Conservation (phyloP, 1,140 invertebrate genomes). For the Apis dorsata region DNA sequence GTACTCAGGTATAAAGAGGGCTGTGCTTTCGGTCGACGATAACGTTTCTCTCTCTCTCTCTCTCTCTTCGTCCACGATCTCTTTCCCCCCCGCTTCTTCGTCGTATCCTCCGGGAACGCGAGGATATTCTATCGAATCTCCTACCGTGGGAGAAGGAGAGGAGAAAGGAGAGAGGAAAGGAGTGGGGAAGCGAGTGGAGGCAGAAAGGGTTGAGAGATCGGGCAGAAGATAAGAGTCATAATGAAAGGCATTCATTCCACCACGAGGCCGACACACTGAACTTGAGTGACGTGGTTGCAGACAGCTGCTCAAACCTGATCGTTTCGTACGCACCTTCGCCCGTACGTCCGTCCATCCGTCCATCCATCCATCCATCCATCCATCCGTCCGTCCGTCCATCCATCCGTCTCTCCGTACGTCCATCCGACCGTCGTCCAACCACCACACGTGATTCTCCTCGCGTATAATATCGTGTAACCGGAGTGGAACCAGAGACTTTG, state of each 20-base stretch:
- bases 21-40: conserved; percentile 48
- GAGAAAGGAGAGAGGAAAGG: conserved; percentile 48
- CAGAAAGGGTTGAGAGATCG: conserved; percentile 73
- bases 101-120: conserved; percentile 44
- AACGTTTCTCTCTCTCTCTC: conserved; percentile 31
- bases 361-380: conserved; percentile 58
- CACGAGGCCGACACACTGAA: conserved; percentile 74
- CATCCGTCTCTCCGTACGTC: conserved; percentile 66
- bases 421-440: conserved; percentile 34
- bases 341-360: conserved; percentile 59
- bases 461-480: conserved; percentile 77
- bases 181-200: conserved; percentile 52
- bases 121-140: conserved; percentile 27
- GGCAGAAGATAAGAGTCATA: conserved; percentile 76
- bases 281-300: conserved; percentile 79
- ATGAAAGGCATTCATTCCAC: conserved; percentile 79
- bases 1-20: conserved; percentile 61
- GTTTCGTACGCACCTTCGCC: conserved; percentile 67
- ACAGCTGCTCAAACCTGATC: conserved; percentile 80
- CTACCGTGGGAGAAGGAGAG: conserved; percentile 27
- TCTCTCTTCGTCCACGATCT: not conserved
- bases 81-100: not conserved
- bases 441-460: conserved; percentile 75
- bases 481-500: conserved; percentile 67
- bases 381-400: conserved; percentile 38